Evolutionary conservation across 2,888 invertebrate genomes (phyloP).

Genomic region (Dasysyrphus albostriatus): DNA sequence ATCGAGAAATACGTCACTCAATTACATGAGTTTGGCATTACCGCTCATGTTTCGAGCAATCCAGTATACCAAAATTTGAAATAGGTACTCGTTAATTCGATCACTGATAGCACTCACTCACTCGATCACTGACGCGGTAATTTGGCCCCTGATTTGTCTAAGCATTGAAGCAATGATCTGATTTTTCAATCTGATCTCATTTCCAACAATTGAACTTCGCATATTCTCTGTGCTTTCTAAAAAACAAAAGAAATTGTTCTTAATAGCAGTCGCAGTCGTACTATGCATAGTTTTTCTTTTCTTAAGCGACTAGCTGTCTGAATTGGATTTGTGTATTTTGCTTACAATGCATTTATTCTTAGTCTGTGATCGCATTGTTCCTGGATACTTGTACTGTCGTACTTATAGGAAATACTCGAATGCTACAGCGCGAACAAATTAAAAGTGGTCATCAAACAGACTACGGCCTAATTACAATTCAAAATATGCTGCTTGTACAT

Average conservation of each 20-base stretch:
- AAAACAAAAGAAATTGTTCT: not conserved
- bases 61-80: too few species aligned
- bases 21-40: too few species aligned
- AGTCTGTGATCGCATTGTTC: constrained; percentile 23
- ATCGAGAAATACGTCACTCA: too few species aligned
- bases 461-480: constrained; percentile 44
- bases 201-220: not conserved
- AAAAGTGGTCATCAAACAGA: constrained; percentile 30
- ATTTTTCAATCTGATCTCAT: constrained; percentile 20
- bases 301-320: not conserved
- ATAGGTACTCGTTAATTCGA: too few species aligned
- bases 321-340: not conserved
- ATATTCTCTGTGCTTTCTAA: not conserved
- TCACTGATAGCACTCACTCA: too few species aligned
- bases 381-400: constrained; percentile 9
- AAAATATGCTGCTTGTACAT: constrained; percentile 27
- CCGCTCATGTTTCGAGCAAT: too few species aligned
- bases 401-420: constrained; percentile 10
- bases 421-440: constrained; percentile 34
- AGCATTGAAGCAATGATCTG: not conserved
- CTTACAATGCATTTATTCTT: constrained; percentile 20
- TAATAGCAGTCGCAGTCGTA: not conserved
- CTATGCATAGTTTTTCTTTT: not conserved
- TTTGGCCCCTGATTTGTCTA: too few species aligned
- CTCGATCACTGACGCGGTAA: too few species aligned